A percentile compares a stretch with the other conserved stretches of the same genome.
Evolutionary conservation across 2,888 invertebrate species (phyloP).

Genomic region (Syrista parreyssii): DNA sequence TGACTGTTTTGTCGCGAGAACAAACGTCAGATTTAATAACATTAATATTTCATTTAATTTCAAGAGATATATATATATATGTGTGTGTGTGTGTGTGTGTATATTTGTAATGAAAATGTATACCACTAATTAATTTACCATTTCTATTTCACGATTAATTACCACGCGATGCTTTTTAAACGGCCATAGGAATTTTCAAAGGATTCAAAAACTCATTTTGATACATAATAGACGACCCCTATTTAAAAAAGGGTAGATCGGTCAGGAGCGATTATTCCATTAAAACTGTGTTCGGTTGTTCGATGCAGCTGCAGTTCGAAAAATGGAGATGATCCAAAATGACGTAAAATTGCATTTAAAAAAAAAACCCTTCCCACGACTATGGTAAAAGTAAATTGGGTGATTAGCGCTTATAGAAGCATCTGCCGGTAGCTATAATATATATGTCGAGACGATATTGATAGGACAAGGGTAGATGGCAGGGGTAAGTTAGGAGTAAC

Average conservation of each 20-base stretch:
- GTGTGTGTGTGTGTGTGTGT: too few relatives aligned
- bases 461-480: not conserved
- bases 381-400: conserved; percentile 52
- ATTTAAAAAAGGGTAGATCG: not conserved
- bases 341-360: not conserved
- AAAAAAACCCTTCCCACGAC: conserved; percentile 29
- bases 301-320: conserved; percentile 36
- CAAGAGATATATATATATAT: too few relatives aligned
- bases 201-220: not conserved
- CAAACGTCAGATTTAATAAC: conserved; percentile 47
- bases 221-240: not conserved
- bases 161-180: not conserved
- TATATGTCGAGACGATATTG: conserved; percentile 44
- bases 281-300: not conserved
- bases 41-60: conserved; percentile 28
- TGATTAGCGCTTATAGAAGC: conserved; percentile 38
- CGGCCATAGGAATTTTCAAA: not conserved
- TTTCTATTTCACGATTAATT: not conserved
- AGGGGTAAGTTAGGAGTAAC: not conserved
- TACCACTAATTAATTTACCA: not conserved
- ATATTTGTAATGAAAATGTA: too few relatives aligned
- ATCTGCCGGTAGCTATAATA: conserved; percentile 45
- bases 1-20: conserved; percentile 31
- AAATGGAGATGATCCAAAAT: conserved; percentile 28
- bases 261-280: not conserved